Percentiles rank a stretch among this genome's conserved stretches.
Conservation (phyloP, 1,140 invertebrate species). For the Choristoneura fumiferana region DNA sequence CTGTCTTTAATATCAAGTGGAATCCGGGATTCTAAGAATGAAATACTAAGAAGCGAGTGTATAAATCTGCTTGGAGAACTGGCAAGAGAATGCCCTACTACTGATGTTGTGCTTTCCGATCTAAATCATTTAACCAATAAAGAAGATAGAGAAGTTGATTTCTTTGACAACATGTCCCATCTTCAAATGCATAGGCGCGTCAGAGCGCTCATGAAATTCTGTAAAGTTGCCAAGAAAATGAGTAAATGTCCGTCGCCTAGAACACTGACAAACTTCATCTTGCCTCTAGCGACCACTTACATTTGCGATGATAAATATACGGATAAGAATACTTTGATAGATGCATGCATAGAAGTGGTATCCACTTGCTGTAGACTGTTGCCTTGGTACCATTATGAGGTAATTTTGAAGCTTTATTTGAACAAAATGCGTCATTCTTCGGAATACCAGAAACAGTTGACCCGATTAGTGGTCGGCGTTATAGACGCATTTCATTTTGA, state of each 20-base stretch:
- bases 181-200: slow-evolving; percentile 90
- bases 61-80: slow-evolving; percentile 88
- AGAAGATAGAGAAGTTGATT: slow-evolving; percentile 91
- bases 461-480: slow-evolving; percentile 89
- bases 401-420: slow-evolving; percentile 89
- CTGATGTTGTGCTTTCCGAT: slow-evolving; percentile 87
- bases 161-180: slow-evolving; percentile 96
- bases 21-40: slow-evolving; percentile 82
- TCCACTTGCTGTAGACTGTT: slow-evolving; percentile 86
- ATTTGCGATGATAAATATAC: slow-evolving; percentile 87
- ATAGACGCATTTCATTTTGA: slow-evolving; percentile 97
- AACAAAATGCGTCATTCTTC: slow-evolving; percentile 83
- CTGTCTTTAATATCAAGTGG: slow-evolving; percentile 84
- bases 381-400: slow-evolving; percentile 93
- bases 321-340: slow-evolving; percentile 89
- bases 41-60: slow-evolving; percentile 85
- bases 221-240: slow-evolving; percentile 79
- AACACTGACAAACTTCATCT: slow-evolving; percentile 89
- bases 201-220: slow-evolving; percentile 87
- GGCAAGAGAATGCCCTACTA: slow-evolving; percentile 83
- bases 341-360: slow-evolving; percentile 88
- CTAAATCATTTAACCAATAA: slow-evolving; percentile 84
- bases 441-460: slow-evolving; percentile 90
- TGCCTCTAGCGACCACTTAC: slow-evolving; percentile 90
- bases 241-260: slow-evolving; percentile 81